Base-by-base conservation (phyloP, 2,113 vertebrate genomes). In the Hippoglossus stenolepis region DNA sequence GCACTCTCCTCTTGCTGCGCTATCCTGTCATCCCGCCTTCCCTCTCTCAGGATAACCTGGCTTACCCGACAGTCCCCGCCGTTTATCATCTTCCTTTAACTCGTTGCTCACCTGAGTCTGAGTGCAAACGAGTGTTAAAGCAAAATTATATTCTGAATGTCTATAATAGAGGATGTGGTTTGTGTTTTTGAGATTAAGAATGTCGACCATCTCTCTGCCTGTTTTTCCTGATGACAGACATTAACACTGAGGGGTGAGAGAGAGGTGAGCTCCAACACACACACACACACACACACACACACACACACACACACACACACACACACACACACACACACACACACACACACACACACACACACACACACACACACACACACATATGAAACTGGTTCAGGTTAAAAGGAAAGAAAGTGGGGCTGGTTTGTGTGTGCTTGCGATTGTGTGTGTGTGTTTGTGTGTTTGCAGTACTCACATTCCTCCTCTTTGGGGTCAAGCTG, bases 401-500 rank as follows among this genome's bases (percentile, higher is more conserved):
- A 31, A 31, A 31, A 47, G 47, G 17, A 51, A 51, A 0, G 21
- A 58, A 14, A 61, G 18, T 20, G 17, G 17, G 40, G 40, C 40
- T 43, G 40, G 20, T 21, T 35, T 21, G 24, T 28, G 8, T 10
- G 5, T 67, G 24, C 24, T 23, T n/a, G 63, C 35, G 66, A 56
- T 24, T 40, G 77, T 40, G 72, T 38, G 24, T 62, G 72, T 38
- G 24, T 62, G 24, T 24, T 24, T 40, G 77, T 40, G 72, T 38
- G 24, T 62, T 28, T 68, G 20, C 11, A 53, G 3, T 28, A 96
- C 98, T 98, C 94, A 99, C 98, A 71, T 90, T 99, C 97, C 83
- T 99, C 98, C 90, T 99, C 98, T 94, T 99, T 99, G 85, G 98
- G 97, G 91, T 99, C 98, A 5, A 99, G 96, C 76, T 99, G 98